These are phyloP conservation scores for Tenebrosternarchus preto DNA, from an alignment of 2,113 vertebrate genomes.

Conservation along the genomic window DNA sequence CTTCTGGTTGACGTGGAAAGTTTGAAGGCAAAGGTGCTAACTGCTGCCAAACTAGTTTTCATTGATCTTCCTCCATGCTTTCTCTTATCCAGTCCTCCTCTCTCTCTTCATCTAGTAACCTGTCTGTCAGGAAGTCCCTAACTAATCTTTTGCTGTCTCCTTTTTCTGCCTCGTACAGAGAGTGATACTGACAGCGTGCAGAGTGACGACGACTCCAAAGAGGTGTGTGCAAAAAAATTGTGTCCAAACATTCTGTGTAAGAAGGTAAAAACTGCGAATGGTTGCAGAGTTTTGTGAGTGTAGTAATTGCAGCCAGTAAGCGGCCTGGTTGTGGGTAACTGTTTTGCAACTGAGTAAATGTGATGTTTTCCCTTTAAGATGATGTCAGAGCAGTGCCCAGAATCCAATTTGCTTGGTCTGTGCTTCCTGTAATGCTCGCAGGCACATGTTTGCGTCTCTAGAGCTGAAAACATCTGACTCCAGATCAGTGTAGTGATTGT, in stretches of 20 bases:
- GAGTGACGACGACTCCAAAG: conserved; percentile 85
- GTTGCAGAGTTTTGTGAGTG: neutral
- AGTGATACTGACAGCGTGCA: conserved; percentile 92
- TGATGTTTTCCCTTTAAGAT: conserved; percentile 30
- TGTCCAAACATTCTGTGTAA: no score
- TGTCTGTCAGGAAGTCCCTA: conserved; percentile 53
- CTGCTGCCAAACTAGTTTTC: conserved; percentile 10
- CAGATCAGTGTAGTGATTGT: neutral
- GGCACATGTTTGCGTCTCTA: conserved; percentile 22
- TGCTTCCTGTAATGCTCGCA: conserved; percentile 45
- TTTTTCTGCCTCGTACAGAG: conserved; percentile 72
- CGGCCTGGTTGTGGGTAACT: neutral
- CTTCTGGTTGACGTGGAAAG: neutral
- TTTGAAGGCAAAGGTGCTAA: neutral
- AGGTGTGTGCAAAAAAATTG: conserved; percentile 74
- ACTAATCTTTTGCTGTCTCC: conserved; percentile 60
- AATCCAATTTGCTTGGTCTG: conserved; percentile 21
- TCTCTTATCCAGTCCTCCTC: conserved; percentile 15
- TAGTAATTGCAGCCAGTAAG: neutral
- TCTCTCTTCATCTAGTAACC: conserved; percentile 32
- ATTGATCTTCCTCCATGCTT: neutral
- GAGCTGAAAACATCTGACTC: conserved; percentile 11
- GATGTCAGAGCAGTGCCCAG: conserved; percentile 30
- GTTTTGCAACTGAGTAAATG: conserved; percentile 7
- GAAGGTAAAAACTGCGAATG: no score